A percentile compares a stretch with the other conserved stretches of the same genome.
Conservation (phyloP, 53 echinoderm and acorn worm species). For the Hippasteria phrygiana region DNA sequence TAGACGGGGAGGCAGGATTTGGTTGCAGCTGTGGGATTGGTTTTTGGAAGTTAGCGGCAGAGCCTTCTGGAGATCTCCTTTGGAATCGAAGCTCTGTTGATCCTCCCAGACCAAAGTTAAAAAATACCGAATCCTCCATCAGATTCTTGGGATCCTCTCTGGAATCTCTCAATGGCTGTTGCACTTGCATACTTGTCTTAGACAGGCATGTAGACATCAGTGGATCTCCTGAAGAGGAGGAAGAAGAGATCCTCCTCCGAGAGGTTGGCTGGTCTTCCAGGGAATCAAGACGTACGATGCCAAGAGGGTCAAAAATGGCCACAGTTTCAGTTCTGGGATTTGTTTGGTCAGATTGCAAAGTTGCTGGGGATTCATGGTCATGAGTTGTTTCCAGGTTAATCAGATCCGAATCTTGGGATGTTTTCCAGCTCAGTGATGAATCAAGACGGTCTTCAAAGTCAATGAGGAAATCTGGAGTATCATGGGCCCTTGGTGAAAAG, state of each 20-base stretch:
- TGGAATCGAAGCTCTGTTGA: constrained; percentile 1
- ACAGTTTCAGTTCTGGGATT: background rate
- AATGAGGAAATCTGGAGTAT: background rate
- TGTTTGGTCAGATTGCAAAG: background rate
- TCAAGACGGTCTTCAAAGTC: constrained; percentile 9
- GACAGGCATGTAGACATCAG: background rate
- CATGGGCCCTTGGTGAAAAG: constrained; percentile 23
- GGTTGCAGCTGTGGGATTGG: constrained; percentile 3
- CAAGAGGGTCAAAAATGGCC: constrained; percentile 44
- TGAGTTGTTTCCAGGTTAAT: background rate
- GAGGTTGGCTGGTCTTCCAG: constrained; percentile 37
- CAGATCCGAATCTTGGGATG: constrained; percentile 14
- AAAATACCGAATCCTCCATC: background rate
- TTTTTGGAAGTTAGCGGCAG: background rate
- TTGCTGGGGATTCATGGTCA: background rate
- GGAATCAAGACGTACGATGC: constrained; percentile 51
- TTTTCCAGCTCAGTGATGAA: background rate
- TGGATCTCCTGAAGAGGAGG: constrained; percentile 20
- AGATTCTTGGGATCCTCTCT: background rate
- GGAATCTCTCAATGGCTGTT: background rate
- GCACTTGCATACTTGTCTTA: constrained; percentile 16
- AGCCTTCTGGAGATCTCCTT: background rate
- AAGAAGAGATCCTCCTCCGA: constrained; percentile 34
- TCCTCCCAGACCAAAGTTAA: constrained; percentile 23
- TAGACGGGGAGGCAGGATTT: background rate